These are phyloP conservation scores for Dinomys branickii DNA, from an alignment of 2,113 vertebrate species.

Conservation along the genomic window DNA sequence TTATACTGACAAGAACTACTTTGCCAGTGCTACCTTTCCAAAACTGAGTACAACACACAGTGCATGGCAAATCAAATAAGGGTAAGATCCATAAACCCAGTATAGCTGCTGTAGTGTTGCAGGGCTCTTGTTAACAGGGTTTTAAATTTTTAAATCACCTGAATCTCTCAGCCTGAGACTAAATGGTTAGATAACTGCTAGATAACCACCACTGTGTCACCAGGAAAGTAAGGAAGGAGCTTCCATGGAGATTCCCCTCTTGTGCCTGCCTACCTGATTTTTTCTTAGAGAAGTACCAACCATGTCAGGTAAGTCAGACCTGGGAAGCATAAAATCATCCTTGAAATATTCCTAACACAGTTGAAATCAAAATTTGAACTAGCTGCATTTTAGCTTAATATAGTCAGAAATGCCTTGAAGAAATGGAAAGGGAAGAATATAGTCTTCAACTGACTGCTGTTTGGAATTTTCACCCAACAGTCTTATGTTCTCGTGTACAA, in stretches of 20 bases:
- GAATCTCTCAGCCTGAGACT: neutral
- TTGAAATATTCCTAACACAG: neutral
- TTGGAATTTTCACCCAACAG: constrained; percentile 46
- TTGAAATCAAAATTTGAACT: constrained; percentile 17
- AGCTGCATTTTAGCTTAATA: constrained; percentile 58
- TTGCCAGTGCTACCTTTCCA: neutral
- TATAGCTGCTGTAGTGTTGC: neutral
- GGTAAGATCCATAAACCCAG: neutral
- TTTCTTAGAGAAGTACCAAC: neutral
- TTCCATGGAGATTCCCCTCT: neutral
- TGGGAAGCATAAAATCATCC: neutral
- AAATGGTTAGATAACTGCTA: neutral
- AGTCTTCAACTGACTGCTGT: constrained; percentile 50
- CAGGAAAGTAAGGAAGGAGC: neutral
- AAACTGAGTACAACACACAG: neutral
- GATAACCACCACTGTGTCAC: neutral
- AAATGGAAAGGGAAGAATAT: neutral
- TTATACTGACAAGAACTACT: neutral
- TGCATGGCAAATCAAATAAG: neutral
- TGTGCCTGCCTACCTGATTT: neutral
- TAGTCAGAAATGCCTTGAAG: constrained; percentile 66
- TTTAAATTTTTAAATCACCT: neutral
- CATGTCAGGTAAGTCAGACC: neutral
- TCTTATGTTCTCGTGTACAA: neutral
- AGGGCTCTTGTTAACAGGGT: neutral